A percentile compares a stretch with the other conserved stretches of the same genome.
These are phyloP conservation scores for Antigone vipio DNA, from an alignment of 2,113 vertebrate species.

Conservation along the genomic window DNA sequence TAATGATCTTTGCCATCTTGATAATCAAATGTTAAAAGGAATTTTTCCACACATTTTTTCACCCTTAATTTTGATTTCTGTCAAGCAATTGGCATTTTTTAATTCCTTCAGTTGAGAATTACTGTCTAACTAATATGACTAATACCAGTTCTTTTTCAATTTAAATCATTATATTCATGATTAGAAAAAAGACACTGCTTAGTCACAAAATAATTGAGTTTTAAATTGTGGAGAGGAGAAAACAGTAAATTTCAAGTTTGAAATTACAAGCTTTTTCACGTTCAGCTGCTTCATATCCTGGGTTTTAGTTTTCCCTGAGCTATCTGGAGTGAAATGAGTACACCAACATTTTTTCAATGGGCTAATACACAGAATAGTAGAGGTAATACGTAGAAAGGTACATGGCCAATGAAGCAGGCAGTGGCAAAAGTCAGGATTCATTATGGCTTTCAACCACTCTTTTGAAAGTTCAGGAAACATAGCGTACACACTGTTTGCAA, in stretches of 20 bases:
- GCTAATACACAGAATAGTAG: background rate
- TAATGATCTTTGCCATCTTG: background rate
- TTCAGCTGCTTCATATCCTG: background rate
- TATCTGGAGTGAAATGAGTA: background rate
- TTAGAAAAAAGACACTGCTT: background rate
- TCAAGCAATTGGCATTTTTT: background rate
- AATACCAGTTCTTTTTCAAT: background rate
- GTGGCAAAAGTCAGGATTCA: background rate
- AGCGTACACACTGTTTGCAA: background rate
- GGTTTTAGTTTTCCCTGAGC: background rate
- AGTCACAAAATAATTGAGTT: background rate
- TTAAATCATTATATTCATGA: background rate
- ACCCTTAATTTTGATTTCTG: background rate
- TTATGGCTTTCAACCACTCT: background rate
- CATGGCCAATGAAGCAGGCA: background rate
- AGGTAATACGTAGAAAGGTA: background rate
- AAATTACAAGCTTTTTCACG: background rate
- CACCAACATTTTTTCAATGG: background rate
- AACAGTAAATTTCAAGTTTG: background rate
- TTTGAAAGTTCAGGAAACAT: background rate
- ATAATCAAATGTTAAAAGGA: background rate
- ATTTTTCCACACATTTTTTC: background rate
- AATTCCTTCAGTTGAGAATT: background rate
- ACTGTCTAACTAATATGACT: background rate
- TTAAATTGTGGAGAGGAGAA: background rate